phyloP scores from a whole-genome alignment of 1,140 invertebrate genomes.

The Psix sp. region DNA sequence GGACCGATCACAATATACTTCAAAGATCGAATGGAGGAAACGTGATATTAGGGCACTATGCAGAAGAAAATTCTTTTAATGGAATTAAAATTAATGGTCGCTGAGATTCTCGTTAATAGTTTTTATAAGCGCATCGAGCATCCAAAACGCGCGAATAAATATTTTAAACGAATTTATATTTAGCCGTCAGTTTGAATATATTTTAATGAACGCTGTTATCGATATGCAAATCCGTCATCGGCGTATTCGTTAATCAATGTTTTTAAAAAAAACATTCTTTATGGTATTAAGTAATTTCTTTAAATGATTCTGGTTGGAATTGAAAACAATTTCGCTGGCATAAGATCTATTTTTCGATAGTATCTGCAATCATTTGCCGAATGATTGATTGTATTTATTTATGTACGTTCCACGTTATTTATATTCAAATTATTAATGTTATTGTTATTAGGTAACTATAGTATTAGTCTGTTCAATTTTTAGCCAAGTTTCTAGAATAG shows the following conservation, averaged over 20 bases:
- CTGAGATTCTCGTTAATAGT: neutral
- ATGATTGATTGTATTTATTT: slow-evolving; percentile 48
- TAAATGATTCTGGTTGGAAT: slow-evolving; percentile 6
- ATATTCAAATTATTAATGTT: slow-evolving; percentile 42
- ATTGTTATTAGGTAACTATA: slow-evolving; percentile 19
- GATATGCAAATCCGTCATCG: neutral
- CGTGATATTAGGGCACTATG: slow-evolving; percentile 41
- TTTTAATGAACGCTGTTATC: slow-evolving; percentile 2
- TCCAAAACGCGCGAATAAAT: neutral
- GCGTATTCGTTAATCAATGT: slow-evolving; percentile 3
- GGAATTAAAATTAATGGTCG: slow-evolving; percentile 1
- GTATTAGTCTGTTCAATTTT: neutral
- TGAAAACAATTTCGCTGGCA: slow-evolving; percentile 13
- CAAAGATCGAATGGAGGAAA: slow-evolving; percentile 73
- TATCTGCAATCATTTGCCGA: slow-evolving; percentile 2
- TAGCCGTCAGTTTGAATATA: slow-evolving; percentile 1
- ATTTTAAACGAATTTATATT: slow-evolving; percentile 21
- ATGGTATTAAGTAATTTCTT: slow-evolving; percentile 7
- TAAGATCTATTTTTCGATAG: slow-evolving; percentile 1
- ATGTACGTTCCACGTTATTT: slow-evolving; percentile 38
- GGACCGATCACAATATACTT: slow-evolving; percentile 83
- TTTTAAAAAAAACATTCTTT: slow-evolving; percentile 12
- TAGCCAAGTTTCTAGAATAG: no score
- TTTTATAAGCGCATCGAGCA: slow-evolving; percentile 5
- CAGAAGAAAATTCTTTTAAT: neutral